Conservation (phyloP, 1,140 invertebrate genomes). For the Drosophila neocordata region DNA sequence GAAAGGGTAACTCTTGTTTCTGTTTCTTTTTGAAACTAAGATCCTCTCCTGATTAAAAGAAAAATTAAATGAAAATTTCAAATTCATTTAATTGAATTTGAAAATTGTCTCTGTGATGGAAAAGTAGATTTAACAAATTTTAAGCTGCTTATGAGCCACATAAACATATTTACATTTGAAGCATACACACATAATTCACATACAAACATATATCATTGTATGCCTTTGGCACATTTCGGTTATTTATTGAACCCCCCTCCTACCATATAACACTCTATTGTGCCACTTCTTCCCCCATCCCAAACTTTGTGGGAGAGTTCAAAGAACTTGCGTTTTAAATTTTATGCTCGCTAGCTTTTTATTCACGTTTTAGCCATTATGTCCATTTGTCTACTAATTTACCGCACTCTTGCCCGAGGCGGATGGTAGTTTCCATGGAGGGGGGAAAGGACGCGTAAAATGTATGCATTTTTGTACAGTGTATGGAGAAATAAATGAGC, state of each 20-base stretch:
- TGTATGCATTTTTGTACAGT: conserved; percentile 52
- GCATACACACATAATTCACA: not conserved
- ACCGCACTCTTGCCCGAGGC: conserved; percentile 11
- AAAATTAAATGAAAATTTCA: not conserved
- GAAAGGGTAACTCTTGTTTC: too few species aligned
- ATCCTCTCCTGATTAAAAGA: not conserved
- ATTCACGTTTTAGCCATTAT: conserved; percentile 38
- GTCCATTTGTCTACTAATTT: conserved; percentile 59
- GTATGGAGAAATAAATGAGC: conserved; percentile 52
- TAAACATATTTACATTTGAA: conserved; percentile 25
- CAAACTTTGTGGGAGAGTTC: conserved; percentile 13
- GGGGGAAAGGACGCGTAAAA: conserved; percentile 22
- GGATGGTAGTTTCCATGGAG: not conserved
- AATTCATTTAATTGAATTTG: conserved; percentile 13
- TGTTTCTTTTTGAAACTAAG: too few species aligned
- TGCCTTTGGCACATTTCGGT: conserved; percentile 20
- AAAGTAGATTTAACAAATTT: not conserved
- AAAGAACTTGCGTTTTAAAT: conserved; percentile 40
- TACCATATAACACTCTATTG: not conserved
- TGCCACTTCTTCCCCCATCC: not conserved
- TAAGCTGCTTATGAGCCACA: conserved; percentile 28
- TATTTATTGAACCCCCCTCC: conserved; percentile 23
- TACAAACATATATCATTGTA: not conserved
- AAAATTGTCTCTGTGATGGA: not conserved
- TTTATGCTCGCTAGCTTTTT: conserved; percentile 10